Base-by-base conservation (phyloP, 1,140 invertebrate genomes). In the Metopolophium dirhodum region DNA sequence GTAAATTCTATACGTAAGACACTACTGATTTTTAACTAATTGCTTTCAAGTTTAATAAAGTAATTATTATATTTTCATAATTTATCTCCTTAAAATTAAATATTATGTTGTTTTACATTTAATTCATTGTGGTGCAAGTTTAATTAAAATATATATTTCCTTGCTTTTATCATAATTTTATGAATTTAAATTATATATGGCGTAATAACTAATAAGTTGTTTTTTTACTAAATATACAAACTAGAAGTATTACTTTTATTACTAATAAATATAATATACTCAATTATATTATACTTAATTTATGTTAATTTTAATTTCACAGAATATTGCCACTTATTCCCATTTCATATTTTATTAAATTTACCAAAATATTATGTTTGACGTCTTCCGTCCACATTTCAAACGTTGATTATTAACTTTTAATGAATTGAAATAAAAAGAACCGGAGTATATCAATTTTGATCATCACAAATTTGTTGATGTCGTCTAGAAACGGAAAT, bases 331-430 rank as follows among this genome's bases (percentile, higher is more conserved):
- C 23, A 23, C 11, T 54, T 30, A 54, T 89, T 41, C 9, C 9
- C 1, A 18, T 77, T n/a, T 77, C 1, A 77, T 22, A n/a, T 88
- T 88, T 88, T 14, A 88, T 57, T 57, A 89, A 54, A 89, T 89
- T 41, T 57, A 57, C 35, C 18, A 23, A 41, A 9, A 23, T 57
- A 57, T 57, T 8, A 77, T 77, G 35, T 30, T 89, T 57, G 35
- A 89, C 51, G 35, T 57, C 1, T 89, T 57, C 11, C 35, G 23
- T 41, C 51, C 9, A 37, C 14, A 41, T 26, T 89, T 57, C 35
- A 57, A 89, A 20, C 49, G 35, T 57, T 57, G 37, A 89, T 89
- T 57, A 89, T 89, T n/a, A 41, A 57, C 18, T 57, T 89, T 54
- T 89, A 57, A 57, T 89, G 18, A 89, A 57, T 37, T 89, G 1